phyloP scores from a whole-genome alignment of 2,888 invertebrate genomes.

The Dendrolimus pini region DNA sequence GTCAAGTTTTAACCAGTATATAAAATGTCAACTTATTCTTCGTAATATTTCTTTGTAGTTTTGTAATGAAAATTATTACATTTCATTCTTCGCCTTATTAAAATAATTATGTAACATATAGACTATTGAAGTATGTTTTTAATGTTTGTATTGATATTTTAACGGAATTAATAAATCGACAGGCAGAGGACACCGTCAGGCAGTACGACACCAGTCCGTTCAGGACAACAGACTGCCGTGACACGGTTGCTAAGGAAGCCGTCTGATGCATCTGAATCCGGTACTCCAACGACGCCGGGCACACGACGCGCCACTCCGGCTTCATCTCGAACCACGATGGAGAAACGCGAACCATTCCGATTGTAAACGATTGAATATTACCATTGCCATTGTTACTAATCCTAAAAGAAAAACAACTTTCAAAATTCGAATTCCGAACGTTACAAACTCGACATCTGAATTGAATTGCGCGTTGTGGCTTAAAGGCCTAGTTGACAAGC shows the following conservation, averaged over 20 bases:
- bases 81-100: no score
- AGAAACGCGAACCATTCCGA: slow-evolving; percentile 84
- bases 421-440: not conserved
- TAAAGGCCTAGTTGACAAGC: no score
- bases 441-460: no score
- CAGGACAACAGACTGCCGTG: slow-evolving; percentile 79
- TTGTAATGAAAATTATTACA: no score
- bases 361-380: slow-evolving; percentile 67
- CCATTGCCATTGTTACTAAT: slow-evolving; percentile 6
- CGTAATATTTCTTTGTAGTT: no score
- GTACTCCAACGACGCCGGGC: slow-evolving; percentile 64
- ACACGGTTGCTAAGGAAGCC: slow-evolving; percentile 80
- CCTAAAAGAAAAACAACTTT: not conserved
- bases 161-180: slow-evolving; percentile 13
- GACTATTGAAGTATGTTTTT: no score
- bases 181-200: slow-evolving; percentile 88
- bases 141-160: not conserved
- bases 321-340: slow-evolving; percentile 56
- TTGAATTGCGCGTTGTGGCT: no score
- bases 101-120: no score
- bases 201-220: slow-evolving; percentile 82
- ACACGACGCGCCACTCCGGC: slow-evolving; percentile 59
- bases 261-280: slow-evolving; percentile 82
- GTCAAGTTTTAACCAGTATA: no score
- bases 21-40: no score